Conservation (phyloP, 2,797 vertebrate species). For the Stomatorhinus walkeri region DNA sequence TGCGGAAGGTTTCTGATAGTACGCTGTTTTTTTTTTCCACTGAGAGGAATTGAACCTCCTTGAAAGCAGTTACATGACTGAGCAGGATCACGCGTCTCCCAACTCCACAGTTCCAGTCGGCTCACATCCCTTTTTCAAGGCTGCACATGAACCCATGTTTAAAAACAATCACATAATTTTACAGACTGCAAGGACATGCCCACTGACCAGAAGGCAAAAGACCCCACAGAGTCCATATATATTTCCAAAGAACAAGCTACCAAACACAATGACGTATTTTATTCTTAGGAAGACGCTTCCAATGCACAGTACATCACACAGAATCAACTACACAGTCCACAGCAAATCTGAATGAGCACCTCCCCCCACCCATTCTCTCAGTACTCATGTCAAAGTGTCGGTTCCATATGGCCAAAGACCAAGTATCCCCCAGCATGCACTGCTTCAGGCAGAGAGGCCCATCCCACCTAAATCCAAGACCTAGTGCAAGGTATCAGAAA, state of each 20-base stretch:
- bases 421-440: background rate
- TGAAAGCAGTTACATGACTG: background rate
- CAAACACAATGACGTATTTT: background rate
- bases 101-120: background rate
- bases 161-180: background rate
- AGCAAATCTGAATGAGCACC: background rate
- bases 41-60: background rate
- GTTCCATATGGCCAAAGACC: background rate
- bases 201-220: background rate
- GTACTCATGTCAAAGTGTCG: background rate
- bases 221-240: background rate
- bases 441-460: background rate
- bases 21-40: background rate
- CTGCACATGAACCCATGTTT: background rate
- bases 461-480: background rate
- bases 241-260: background rate
- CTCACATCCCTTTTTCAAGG: background rate
- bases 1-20: slow-evolving; percentile 10
- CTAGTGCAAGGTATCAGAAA: background rate
- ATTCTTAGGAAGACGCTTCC: slow-evolving; percentile 14
- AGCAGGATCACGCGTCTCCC: background rate
- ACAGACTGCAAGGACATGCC: background rate
- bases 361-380: background rate
- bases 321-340: background rate
- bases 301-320: slow-evolving; percentile 6